These are phyloP conservation scores for Hartigia nigra DNA, from an alignment of 2,888 invertebrate species.

Conservation along the genomic window DNA sequence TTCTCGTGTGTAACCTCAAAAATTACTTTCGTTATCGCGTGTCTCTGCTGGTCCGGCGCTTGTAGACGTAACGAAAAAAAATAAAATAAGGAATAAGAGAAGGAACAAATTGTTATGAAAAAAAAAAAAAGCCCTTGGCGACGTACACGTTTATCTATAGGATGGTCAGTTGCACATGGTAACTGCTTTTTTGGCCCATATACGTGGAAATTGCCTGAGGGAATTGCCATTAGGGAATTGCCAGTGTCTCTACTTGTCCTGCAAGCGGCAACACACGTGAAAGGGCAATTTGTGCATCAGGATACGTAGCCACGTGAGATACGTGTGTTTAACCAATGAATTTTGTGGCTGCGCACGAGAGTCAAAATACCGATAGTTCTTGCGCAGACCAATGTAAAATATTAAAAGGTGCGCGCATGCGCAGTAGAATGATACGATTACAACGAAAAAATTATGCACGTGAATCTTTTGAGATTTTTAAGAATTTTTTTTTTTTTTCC, in stretches of 20 bases:
- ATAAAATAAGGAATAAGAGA: background rate
- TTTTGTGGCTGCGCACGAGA: background rate
- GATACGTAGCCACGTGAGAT: background rate
- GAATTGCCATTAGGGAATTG: conserved; percentile 4
- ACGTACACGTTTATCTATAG: conserved; percentile 1
- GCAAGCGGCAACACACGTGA: background rate
- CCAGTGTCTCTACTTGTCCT: background rate
- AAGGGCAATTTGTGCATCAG: background rate
- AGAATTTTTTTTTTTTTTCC: background rate
- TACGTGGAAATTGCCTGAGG: conserved; percentile 3
- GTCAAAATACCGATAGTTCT: background rate
- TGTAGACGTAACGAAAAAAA: background rate
- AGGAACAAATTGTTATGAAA: background rate
- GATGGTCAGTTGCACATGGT: conserved; percentile 3
- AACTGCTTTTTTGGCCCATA: background rate
- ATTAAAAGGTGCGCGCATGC: too few species aligned
- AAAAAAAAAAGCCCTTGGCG: background rate
- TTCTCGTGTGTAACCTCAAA: background rate
- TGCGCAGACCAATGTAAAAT: too few species aligned
- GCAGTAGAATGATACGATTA: too few species aligned
- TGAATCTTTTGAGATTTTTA: too few species aligned
- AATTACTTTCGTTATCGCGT: background rate
- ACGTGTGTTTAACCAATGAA: background rate
- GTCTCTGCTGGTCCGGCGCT: too few species aligned
- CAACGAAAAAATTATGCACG: too few species aligned